These are phyloP conservation scores for Pollimyrus isidori DNA, from an alignment of 2,113 vertebrate species.

Conservation along the genomic window DNA sequence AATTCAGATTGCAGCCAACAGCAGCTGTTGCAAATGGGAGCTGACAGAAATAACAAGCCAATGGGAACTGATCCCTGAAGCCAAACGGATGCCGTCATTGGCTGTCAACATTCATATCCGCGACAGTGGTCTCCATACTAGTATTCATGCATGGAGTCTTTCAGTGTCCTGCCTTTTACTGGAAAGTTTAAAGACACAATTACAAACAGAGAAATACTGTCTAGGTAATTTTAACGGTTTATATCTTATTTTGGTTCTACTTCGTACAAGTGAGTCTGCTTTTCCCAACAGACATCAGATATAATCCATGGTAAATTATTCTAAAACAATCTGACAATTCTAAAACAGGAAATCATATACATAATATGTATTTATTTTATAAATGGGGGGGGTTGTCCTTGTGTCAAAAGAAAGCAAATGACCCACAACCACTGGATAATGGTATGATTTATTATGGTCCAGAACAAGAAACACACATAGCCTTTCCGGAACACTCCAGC, in stretches of 20 bases:
- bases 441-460: neutral
- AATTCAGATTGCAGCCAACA: neutral
- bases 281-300: neutral
- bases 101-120: neutral
- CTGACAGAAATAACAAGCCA: slow-evolving; percentile 1
- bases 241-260: neutral
- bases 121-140: neutral
- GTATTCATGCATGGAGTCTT: neutral
- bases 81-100: neutral
- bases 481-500: slow-evolving; percentile 1
- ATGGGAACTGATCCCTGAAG: neutral
- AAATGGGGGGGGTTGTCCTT: neutral
- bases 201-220: neutral
- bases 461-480: neutral
- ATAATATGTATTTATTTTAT: neutral
- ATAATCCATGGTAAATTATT: neutral
- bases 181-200: neutral
- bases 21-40: neutral
- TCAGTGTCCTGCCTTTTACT: neutral
- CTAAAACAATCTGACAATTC: neutral
- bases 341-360: neutral
- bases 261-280: neutral
- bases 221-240: neutral
- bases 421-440: neutral
- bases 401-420: neutral